Evolutionary conservation across 2,797 vertebrate species (phyloP).

Genomic region (Eupleurogrammus muticus): DNA sequence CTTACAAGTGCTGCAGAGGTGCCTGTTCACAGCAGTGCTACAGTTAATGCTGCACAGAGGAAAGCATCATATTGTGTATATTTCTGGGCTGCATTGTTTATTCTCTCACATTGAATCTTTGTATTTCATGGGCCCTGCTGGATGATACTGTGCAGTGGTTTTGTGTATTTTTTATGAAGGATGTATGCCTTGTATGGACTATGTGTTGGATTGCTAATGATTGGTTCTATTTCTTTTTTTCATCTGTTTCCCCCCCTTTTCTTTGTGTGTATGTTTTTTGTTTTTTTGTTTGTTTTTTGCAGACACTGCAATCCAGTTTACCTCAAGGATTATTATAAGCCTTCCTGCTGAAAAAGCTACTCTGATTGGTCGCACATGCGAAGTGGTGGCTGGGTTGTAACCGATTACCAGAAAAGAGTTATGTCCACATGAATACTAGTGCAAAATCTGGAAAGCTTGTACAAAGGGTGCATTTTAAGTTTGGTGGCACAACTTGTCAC

Average conservation of each 20-base stretch:
- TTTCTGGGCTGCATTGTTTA: no score
- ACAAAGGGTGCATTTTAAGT: conserved; percentile 16
- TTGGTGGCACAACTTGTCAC: conserved; percentile 9
- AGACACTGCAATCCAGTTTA: not conserved
- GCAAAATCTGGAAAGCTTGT: not conserved
- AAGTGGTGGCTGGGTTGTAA: not conserved
- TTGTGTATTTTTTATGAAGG: no score
- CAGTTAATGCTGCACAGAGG: no score
- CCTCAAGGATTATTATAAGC: not conserved
- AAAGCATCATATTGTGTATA: no score
- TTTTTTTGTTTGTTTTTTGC: not conserved
- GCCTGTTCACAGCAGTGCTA: not conserved
- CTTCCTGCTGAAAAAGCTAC: not conserved
- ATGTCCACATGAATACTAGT: not conserved
- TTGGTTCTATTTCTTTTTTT: not conserved
- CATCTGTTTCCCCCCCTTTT: not conserved
- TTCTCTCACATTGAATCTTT: no score
- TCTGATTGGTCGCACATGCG: not conserved
- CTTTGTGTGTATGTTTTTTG: not conserved
- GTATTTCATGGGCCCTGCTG: no score
- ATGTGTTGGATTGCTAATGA: no score
- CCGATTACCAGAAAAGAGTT: not conserved
- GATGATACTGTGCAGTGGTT: no score
- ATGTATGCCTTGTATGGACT: no score
- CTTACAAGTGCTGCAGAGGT: not conserved